Evolutionary conservation across 2,888 invertebrate species (phyloP).

Genomic region (Cheilosia impressa): DNA sequence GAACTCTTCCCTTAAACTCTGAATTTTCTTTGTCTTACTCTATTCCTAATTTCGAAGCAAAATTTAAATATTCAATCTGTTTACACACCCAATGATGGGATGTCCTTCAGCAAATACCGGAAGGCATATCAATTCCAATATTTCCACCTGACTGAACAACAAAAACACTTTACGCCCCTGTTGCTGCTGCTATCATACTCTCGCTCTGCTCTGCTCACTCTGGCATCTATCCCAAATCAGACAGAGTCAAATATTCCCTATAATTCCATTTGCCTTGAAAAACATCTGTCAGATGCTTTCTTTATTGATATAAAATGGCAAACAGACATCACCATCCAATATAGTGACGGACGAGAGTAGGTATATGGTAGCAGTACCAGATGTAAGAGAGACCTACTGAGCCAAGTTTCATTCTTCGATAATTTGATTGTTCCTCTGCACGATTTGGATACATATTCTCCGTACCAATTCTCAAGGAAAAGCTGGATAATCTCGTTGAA

Average conservation of each 20-base stretch:
- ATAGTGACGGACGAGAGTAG: not conserved
- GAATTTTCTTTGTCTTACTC: not conserved
- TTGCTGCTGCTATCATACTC: not conserved
- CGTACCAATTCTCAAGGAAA: conserved; percentile 30
- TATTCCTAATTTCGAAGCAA: not conserved
- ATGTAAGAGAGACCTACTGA: not conserved
- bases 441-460: conserved; percentile 52
- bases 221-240: conserved; percentile 21
- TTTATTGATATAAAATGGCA: conserved; percentile 65
- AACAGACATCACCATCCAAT: conserved; percentile 47
- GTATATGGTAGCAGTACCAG: not conserved
- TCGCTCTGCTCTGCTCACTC: not conserved
- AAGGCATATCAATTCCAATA: conserved; percentile 32
- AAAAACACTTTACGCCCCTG: conserved; percentile 46
- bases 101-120: conserved; percentile 46
- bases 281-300: conserved; percentile 71
- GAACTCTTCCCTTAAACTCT: no score
- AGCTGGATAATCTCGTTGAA: conserved; percentile 60
- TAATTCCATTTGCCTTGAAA: conserved; percentile 56
- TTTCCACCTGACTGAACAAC: conserved; percentile 38
- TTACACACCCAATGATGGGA: conserved; percentile 38
- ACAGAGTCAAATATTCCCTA: conserved; percentile 52
- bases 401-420: conserved; percentile 68
- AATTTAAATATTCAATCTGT: conserved; percentile 55
- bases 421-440: conserved; percentile 69